Percentiles rank a stretch among this genome's conserved stretches.
Evolutionary conservation across 2,888 invertebrate species (phyloP).

Genomic region (Troilus luridus): DNA sequence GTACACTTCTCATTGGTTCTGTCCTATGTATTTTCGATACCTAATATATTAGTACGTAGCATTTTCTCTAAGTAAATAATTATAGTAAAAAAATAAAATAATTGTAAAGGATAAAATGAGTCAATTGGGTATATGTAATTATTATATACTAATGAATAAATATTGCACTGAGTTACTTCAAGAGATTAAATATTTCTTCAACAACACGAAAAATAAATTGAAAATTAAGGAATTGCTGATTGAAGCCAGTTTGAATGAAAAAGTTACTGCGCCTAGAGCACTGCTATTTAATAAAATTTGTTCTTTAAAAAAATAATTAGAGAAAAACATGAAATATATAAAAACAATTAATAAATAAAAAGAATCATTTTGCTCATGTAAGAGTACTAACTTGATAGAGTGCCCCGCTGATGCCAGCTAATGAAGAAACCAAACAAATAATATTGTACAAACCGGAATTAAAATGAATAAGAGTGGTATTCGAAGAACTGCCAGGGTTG

Average conservation of each 20-base stretch:
- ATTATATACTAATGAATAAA: neutral
- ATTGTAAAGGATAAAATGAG: neutral
- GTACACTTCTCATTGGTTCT: neutral
- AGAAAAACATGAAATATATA: neutral
- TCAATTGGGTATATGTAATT: neutral
- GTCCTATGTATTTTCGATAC: no score
- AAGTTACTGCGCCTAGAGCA: neutral
- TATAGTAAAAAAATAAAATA: neutral
- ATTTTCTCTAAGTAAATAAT: neutral
- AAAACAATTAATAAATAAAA: neutral
- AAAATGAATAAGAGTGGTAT: slow-evolving; percentile 80
- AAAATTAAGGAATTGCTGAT: neutral
- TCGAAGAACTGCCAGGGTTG: slow-evolving; percentile 73
- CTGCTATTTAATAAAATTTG: no score
- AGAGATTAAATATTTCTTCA: neutral
- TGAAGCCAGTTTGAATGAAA: neutral
- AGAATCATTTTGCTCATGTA: neutral
- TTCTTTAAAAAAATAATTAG: neutral
- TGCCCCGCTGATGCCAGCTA: slow-evolving; percentile 82
- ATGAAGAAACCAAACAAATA: slow-evolving; percentile 81
- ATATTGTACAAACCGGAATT: slow-evolving; percentile 82
- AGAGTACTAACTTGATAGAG: slow-evolving; percentile 78
- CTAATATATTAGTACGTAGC: neutral
- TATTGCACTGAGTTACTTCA: neutral
- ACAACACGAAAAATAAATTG: neutral